Conservation (phyloP, 2,113 vertebrate genomes). For the Telmatochromis sp. region DNA sequence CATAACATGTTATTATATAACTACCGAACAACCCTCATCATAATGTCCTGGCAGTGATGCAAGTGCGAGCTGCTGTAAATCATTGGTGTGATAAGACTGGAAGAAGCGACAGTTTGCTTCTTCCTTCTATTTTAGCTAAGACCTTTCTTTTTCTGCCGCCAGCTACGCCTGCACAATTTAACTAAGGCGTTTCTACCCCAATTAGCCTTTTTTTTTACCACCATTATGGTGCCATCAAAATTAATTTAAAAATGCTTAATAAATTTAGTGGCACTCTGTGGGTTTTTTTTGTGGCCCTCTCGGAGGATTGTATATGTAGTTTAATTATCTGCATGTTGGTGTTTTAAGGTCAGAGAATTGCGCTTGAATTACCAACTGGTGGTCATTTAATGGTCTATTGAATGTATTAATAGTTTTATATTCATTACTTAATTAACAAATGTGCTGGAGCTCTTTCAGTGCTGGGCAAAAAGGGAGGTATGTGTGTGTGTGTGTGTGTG, state of each 20-base stretch:
- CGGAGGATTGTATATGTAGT: neutral
- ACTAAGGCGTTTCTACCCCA: neutral
- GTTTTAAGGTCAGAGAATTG: neutral
- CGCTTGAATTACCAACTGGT: neutral
- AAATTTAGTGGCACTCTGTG: neutral
- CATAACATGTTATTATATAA: neutral
- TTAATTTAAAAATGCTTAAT: neutral
- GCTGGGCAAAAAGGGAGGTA: neutral
- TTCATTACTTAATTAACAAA: neutral
- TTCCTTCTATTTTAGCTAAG: neutral
- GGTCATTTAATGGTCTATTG: neutral
- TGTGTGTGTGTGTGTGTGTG: neutral
- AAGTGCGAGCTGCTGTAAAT: neutral
- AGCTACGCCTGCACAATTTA: neutral
- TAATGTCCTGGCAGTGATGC: neutral
- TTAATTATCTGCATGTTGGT: neutral
- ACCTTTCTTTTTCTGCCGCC: neutral
- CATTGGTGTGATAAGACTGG: neutral
- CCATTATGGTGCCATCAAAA: neutral
- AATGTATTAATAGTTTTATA: neutral
- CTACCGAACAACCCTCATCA: neutral
- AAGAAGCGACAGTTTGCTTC: neutral
- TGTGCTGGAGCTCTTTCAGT: neutral
- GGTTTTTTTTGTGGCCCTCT: neutral
- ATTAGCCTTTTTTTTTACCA: neutral